Evolutionary conservation across 2,113 vertebrate genomes (phyloP), one percentile per base, ranked within the genome.

Genomic region (Chionodraco myersi): DNA sequence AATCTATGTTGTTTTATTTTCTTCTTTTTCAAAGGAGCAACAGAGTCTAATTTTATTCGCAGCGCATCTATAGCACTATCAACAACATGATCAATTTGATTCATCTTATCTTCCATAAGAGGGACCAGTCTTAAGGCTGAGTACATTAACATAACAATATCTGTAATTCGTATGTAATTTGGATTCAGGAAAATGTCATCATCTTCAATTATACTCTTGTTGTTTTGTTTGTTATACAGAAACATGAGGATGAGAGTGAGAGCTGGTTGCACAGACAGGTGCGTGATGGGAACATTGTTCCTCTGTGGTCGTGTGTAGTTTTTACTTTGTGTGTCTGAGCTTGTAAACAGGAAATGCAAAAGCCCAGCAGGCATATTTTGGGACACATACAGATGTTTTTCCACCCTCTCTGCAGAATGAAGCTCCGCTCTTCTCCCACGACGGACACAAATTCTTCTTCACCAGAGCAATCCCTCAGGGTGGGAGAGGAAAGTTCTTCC

Each of bases 241-340:
- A 99, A 99, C 97, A 99, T 0, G 98, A 99, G 78, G 98, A 99
- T 77, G 98, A 99, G 87, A 99, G 97, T 0, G 96, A 97, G 60
- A 96, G 95, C 72, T 99, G 98, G 98, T 90, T 99, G 58, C 97
- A 99, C 93, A 94, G 98, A 93, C 98, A 99, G 97, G 98, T 99
- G 94, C 85, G 77, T 82, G 41, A 65, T 48, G 16, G 60, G 30
- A 75, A 63, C 47, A 63, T 15, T 3, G 23, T 63, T 34, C 61
- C 30, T 13, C 49, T 47, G 16, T 47, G 57, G 30, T 30, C 30
- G 0, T 30, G 45, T 41, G 44, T 13, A 54, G 4, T 47, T n/a
- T 13, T 74, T 45, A 49, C 11, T 64, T 6, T 2, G 6, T 71
- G 45, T 54, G 54, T 63, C 36, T 36, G 61, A 44, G 44, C 54